A percentile compares a stretch with the other conserved stretches of the same genome.
Conservation (phyloP, 2,113 vertebrate species). For the Onychostoma macrolepis region DNA sequence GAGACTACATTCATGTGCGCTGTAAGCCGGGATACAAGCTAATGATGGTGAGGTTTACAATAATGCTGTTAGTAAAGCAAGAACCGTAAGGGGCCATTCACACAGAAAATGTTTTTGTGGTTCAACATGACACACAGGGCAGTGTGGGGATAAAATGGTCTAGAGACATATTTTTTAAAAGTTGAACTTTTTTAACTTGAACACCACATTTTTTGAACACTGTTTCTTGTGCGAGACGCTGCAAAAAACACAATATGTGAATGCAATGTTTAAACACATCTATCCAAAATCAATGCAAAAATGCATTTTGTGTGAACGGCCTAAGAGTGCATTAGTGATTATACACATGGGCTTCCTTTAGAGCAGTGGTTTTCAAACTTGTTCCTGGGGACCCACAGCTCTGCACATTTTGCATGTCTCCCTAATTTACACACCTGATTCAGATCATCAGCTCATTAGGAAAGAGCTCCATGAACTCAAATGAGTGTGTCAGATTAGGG, state of each 20-base stretch:
- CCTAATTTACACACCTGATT: no score
- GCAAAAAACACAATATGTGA: no score
- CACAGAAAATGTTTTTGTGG: not conserved
- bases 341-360: not conserved
- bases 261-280: not conserved
- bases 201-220: no score
- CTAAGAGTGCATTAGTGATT: not conserved
- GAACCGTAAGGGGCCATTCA: not conserved
- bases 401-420: no score
- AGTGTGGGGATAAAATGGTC: not conserved
- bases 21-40: conserved; percentile 76
- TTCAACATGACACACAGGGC: not conserved
- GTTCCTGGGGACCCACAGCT: no score
- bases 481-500: no score
- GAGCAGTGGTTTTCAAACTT: no score
- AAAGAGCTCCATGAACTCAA: no score
- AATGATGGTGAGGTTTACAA: conserved; percentile 67
- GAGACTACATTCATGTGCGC: conserved; percentile 74
- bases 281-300: not conserved
- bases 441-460: no score
- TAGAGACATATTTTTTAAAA: not conserved
- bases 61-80: not conserved
- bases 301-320: not conserved
- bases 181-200: no score
- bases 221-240: no score